Conservation (phyloP, 2,888 invertebrate species). For the Keiferia lycopersicella region DNA sequence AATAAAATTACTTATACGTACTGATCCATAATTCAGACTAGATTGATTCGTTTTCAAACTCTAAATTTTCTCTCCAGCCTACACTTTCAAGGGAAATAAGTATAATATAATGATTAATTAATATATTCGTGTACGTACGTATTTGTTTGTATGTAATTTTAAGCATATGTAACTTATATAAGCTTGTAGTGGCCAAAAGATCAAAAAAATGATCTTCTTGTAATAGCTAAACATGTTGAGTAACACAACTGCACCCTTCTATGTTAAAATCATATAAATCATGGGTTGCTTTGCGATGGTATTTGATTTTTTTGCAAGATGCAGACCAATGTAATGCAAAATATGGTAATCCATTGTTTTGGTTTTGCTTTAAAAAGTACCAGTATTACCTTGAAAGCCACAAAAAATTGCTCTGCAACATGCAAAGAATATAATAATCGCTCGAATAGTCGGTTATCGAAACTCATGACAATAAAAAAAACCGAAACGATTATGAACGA, state of each 20-base stretch:
- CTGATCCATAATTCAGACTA: no score
- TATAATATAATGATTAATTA: not conserved
- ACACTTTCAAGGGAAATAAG: no score
- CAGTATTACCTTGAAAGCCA: not conserved
- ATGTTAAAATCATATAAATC: not conserved
- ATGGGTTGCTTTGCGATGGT: conserved; percentile 1
- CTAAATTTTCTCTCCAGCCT: no score
- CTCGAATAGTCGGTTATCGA: not conserved
- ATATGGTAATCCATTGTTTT: not conserved
- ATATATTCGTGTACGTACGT: conserved; percentile 45
- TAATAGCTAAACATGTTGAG: not conserved
- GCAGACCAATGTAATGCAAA: not conserved
- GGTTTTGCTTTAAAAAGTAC: not conserved
- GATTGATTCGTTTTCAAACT: no score
- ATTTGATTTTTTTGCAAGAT: not conserved
- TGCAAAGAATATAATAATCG: not conserved
- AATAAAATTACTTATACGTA: no score
- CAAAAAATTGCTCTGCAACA: not conserved
- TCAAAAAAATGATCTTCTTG: conserved; percentile 15
- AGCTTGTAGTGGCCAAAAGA: conserved; percentile 9
- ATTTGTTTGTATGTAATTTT: conserved; percentile 38
- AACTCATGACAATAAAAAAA: no score
- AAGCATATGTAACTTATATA: conserved; percentile 46
- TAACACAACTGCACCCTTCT: not conserved
- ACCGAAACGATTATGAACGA: no score